Conservation (phyloP, 2,888 invertebrate genomes). For the Hipparchia semele region DNA sequence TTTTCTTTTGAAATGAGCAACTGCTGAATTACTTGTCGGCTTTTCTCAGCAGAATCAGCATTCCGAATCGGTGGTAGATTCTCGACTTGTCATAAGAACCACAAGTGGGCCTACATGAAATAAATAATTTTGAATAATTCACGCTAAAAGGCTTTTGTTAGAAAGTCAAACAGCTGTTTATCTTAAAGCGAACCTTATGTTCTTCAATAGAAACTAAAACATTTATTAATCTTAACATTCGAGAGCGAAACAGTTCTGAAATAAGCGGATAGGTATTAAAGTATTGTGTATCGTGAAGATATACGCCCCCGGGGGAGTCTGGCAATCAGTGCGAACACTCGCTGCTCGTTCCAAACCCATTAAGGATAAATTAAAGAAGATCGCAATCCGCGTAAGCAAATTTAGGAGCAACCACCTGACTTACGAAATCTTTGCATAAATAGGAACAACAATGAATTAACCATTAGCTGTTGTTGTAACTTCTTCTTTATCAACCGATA, state of each 20-base stretch:
- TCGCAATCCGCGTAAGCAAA: conserved; percentile 65
- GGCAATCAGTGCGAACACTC: conserved; percentile 70
- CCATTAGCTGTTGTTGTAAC: conserved; percentile 5
- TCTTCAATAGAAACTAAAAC: conserved; percentile 11
- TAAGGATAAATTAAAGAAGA: conserved; percentile 75
- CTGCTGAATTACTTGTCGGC: too few species aligned
- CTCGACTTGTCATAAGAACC: too few species aligned
- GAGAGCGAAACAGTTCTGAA: conserved; percentile 34
- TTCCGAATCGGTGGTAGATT: too few species aligned
- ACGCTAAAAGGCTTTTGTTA: too few species aligned
- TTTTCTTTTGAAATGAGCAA: too few species aligned
- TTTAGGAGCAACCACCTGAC: conserved; percentile 49
- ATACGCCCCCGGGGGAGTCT: conserved; percentile 65
- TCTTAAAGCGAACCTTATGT: not conserved
- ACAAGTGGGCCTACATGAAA: too few species aligned
- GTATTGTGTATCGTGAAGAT: conserved; percentile 47
- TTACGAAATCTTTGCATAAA: conserved; percentile 39
- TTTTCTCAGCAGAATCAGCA: too few species aligned
- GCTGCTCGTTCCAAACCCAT: conserved; percentile 73
- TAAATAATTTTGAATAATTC: too few species aligned
- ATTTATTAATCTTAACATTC: conserved; percentile 19
- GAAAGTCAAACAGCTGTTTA: too few species aligned
- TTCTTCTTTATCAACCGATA: not conserved
- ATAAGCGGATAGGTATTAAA: conserved; percentile 39
- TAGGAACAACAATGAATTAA: conserved; percentile 29